Percentiles rank a stretch among this genome's conserved stretches.
phyloP scores from a whole-genome alignment of 2,797 vertebrate species.

The Lagorchestes hirsutus region DNA sequence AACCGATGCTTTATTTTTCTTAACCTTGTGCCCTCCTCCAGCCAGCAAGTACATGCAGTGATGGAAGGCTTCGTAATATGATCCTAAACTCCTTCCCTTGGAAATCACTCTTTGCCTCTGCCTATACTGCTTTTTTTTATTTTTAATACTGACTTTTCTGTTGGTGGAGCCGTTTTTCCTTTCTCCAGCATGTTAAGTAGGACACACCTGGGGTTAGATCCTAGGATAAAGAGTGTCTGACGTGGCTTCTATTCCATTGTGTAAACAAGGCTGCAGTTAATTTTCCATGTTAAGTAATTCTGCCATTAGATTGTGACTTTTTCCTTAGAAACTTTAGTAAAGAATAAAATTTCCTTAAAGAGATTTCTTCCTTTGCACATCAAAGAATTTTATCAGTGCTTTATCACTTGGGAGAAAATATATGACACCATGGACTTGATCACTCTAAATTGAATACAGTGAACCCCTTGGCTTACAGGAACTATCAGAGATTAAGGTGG shows the following conservation, averaged over 20 bases:
- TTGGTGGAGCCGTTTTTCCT: not conserved
- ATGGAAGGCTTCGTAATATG: not conserved
- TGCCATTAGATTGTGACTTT: not conserved
- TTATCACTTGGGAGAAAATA: not conserved
- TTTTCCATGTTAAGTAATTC: constrained; percentile 5
- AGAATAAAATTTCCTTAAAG: not conserved
- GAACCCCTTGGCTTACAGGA: not conserved
- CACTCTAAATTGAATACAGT: not conserved
- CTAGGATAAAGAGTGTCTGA: not conserved
- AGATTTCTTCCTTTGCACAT: not conserved
- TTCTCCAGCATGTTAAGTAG: constrained; percentile 1
- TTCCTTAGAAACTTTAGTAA: not conserved
- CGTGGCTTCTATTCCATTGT: not conserved
- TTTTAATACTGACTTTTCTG: constrained; percentile 1
- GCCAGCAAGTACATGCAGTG: not conserved
- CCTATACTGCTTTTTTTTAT: not conserved
- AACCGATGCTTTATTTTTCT: not conserved
- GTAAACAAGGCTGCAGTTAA: not conserved
- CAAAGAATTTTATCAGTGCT: not conserved
- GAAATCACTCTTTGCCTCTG: not conserved
- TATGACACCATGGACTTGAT: not conserved
- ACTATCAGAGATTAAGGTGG: not conserved
- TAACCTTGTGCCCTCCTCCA: not conserved
- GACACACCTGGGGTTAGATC: not conserved
- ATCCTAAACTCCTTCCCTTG: not conserved